Percentiles rank a stretch among this genome's conserved stretches.
These are phyloP conservation scores for Malacosoma neustria DNA, from an alignment of 2,888 invertebrate species.

Conservation along the genomic window DNA sequence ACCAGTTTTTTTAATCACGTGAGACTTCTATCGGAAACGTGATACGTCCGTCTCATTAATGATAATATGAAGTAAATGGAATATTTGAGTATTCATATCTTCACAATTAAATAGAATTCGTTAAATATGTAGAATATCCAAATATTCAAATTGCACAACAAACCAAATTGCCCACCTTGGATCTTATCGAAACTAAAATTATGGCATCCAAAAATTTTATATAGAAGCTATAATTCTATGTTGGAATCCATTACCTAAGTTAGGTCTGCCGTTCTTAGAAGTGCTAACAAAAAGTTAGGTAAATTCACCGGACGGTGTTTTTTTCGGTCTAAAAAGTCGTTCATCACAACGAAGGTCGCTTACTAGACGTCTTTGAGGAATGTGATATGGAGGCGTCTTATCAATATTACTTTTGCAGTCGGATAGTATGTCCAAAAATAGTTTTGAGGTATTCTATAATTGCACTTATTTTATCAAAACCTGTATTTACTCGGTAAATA, in stretches of 20 bases:
- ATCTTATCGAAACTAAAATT: slow-evolving; percentile 57
- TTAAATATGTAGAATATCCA: too few species aligned
- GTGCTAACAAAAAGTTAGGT: slow-evolving; percentile 61
- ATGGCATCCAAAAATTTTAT: slow-evolving; percentile 54
- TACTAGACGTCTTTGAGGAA: slow-evolving; percentile 39
- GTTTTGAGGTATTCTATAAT: too few species aligned
- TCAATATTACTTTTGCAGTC: too few species aligned
- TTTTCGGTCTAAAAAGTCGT: slow-evolving; percentile 60
- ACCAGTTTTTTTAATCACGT: too few species aligned
- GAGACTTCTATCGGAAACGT: too few species aligned
- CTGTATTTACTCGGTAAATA: too few species aligned
- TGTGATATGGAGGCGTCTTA: not conserved
- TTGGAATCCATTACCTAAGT: slow-evolving; percentile 56
- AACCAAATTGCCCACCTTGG: slow-evolving; percentile 23
- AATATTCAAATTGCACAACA: slow-evolving; percentile 3
- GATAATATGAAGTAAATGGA: too few species aligned
- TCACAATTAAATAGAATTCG: too few species aligned
- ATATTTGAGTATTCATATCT: too few species aligned
- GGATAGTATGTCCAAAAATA: too few species aligned
- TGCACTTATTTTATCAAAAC: too few species aligned
- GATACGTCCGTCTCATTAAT: too few species aligned
- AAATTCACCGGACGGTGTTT: slow-evolving; percentile 67
- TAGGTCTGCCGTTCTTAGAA: slow-evolving; percentile 57
- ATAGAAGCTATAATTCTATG: slow-evolving; percentile 42
- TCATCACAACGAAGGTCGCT: slow-evolving; percentile 62